Conservation (phyloP, 1,140 invertebrate genomes). For the Drosophila gunungcola region DNA sequence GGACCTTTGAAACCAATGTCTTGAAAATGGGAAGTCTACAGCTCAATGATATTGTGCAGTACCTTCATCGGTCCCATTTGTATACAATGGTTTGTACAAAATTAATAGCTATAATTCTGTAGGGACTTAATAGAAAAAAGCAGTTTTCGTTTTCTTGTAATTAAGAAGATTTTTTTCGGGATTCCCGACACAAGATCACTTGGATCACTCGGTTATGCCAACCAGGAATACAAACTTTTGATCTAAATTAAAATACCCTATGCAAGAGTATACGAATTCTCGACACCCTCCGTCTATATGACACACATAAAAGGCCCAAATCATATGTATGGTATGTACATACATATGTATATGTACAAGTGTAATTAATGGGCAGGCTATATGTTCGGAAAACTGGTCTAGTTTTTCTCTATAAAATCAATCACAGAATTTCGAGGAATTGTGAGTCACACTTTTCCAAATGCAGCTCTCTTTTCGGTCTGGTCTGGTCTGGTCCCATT, state of each 20-base stretch:
- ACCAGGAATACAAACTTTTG: too few species aligned
- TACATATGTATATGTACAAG: background rate
- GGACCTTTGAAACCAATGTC: background rate
- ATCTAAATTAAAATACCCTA: too few species aligned
- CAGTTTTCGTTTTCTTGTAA: too few species aligned
- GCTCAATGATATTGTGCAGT: too few species aligned
- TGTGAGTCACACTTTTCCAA: conserved; percentile 33
- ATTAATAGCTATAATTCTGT: too few species aligned
- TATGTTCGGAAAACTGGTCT: conserved; percentile 22
- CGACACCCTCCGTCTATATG: background rate
- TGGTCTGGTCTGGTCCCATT: background rate
- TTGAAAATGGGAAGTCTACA: too few species aligned
- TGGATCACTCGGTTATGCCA: too few species aligned
- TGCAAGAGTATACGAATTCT: background rate
- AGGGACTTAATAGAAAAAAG: too few species aligned
- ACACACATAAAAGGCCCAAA: conserved; percentile 16
- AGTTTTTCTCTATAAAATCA: conserved; percentile 45
- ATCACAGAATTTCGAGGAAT: conserved; percentile 40
- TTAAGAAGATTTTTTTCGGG: too few species aligned
- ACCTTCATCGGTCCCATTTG: background rate
- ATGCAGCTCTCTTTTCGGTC: conserved; percentile 6
- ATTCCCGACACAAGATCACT: too few species aligned
- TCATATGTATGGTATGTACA: background rate
- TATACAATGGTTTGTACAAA: too few species aligned
- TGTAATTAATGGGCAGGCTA: conserved; percentile 11